phyloP scores from a whole-genome alignment of 2,888 invertebrate genomes.

The Oxyteleia sp. region DNA sequence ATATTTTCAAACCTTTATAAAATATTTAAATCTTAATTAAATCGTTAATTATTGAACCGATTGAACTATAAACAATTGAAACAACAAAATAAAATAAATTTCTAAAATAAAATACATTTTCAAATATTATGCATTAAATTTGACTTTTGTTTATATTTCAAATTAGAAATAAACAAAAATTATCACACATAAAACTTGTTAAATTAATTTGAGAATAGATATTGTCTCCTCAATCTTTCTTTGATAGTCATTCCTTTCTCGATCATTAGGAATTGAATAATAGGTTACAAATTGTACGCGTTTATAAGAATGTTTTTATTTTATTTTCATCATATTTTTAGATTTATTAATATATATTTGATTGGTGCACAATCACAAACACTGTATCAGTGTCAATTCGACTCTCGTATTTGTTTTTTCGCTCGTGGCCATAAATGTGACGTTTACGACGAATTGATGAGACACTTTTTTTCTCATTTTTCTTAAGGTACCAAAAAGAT shows the following conservation, averaged over 20 bases:
- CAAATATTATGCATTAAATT: too few species aligned
- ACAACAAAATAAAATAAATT: too few species aligned
- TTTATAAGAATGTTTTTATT: neutral
- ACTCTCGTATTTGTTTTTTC: neutral
- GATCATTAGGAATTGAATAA: constrained; percentile 11
- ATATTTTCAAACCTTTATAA: too few species aligned
- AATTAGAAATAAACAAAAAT: too few species aligned
- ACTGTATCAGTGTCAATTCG: constrained; percentile 38
- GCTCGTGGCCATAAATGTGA: neutral
- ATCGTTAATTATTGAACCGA: too few species aligned
- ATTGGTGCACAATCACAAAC: constrained; percentile 5
- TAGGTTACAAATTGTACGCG: constrained; percentile 13
- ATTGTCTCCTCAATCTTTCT: neutral
- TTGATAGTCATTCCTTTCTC: constrained; percentile 1
- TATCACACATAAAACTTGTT: constrained; percentile 18
- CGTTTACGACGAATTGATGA: neutral
- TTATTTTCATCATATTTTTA: neutral
- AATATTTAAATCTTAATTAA: too few species aligned
- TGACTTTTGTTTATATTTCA: too few species aligned
- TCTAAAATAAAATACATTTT: too few species aligned
- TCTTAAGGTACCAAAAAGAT: constrained; percentile 1
- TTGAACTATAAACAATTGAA: too few species aligned
- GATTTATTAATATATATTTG: constrained; percentile 23
- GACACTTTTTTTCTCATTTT: neutral
- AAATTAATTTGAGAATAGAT: too few species aligned